These are phyloP conservation scores for Harlomillsia oculata DNA, from an alignment of 1,140 invertebrate species.

Conservation along the genomic window DNA sequence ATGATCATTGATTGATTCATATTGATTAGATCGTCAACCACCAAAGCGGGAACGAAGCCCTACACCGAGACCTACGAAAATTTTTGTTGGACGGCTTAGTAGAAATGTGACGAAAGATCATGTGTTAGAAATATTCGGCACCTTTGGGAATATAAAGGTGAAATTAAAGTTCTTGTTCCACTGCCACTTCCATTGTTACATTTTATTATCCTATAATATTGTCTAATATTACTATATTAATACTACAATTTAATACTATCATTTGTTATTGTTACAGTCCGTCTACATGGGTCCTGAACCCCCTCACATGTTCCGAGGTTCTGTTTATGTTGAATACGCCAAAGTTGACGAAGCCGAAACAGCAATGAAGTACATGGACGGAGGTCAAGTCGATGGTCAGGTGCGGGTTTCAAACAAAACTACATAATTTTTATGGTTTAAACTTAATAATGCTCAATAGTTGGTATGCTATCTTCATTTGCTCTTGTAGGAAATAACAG, in stretches of 20 bases:
- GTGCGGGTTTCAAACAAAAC: slow-evolving; percentile 1
- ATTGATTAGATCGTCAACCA: no score
- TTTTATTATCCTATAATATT: background rate
- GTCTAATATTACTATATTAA: background rate
- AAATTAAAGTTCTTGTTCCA: background rate
- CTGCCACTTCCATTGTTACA: background rate
- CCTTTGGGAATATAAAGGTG: slow-evolving; percentile 76
- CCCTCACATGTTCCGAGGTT: slow-evolving; percentile 71
- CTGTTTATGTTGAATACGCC: slow-evolving; percentile 90
- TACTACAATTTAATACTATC: background rate
- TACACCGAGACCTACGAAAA: slow-evolving; percentile 75
- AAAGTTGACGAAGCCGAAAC: slow-evolving; percentile 92
- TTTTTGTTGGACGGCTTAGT: slow-evolving; percentile 83
- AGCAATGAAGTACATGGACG: slow-evolving; percentile 99
- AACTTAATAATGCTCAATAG: background rate
- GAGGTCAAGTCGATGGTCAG: slow-evolving; percentile 71
- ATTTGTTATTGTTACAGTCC: background rate
- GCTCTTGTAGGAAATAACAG: slow-evolving; percentile 63
- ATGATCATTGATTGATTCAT: background rate
- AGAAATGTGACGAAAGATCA: slow-evolving; percentile 85
- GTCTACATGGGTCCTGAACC: slow-evolving; percentile 62
- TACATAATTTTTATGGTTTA: background rate
- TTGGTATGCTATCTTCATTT: background rate
- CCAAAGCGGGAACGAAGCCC: slow-evolving; percentile 61
- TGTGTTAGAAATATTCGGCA: slow-evolving; percentile 86